A percentile compares a stretch with the other conserved stretches of the same genome.
These are phyloP conservation scores for Sebastes elongatus DNA, from an alignment of 2,797 vertebrate species.

Conservation along the genomic window DNA sequence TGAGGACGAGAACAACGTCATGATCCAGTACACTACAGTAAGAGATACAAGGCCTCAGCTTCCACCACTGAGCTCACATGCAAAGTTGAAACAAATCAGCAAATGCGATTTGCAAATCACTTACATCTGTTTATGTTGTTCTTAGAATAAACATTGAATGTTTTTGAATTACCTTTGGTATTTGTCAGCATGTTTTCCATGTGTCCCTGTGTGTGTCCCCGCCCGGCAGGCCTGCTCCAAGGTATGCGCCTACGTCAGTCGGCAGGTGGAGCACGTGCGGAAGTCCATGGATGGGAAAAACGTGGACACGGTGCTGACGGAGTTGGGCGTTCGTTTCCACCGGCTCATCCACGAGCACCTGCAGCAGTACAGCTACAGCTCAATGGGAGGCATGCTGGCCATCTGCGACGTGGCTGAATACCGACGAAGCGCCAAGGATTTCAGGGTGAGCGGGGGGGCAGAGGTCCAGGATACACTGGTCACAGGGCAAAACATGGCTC, in stretches of 20 bases:
- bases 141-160: not conserved
- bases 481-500: slow-evolving; percentile 44
- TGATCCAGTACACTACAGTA: slow-evolving; percentile 97
- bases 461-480: slow-evolving; percentile 43
- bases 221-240: slow-evolving; percentile 92
- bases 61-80: not conserved
- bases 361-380: slow-evolving; percentile 98
- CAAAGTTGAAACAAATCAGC: slow-evolving; percentile 30
- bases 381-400: slow-evolving; percentile 99
- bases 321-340: slow-evolving; percentile 96
- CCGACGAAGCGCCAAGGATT: slow-evolving; percentile 97
- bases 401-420: slow-evolving; percentile 99
- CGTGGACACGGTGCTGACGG: slow-evolving; percentile 96
- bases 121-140: not conserved
- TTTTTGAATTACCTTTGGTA: not conserved
- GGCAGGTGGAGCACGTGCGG: slow-evolving; percentile 95
- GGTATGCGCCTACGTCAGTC: slow-evolving; percentile 94
- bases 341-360: slow-evolving; percentile 97
- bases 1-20: slow-evolving; percentile 97
- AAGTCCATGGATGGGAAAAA: slow-evolving; percentile 99
- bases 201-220: not conserved
- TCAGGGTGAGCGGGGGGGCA: slow-evolving; percentile 86
- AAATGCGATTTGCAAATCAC: not conserved
- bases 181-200: not conserved
- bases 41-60: slow-evolving; percentile 57